phyloP scores from a whole-genome alignment of 1,140 invertebrate genomes.

The Diabrotica virgifera region DNA sequence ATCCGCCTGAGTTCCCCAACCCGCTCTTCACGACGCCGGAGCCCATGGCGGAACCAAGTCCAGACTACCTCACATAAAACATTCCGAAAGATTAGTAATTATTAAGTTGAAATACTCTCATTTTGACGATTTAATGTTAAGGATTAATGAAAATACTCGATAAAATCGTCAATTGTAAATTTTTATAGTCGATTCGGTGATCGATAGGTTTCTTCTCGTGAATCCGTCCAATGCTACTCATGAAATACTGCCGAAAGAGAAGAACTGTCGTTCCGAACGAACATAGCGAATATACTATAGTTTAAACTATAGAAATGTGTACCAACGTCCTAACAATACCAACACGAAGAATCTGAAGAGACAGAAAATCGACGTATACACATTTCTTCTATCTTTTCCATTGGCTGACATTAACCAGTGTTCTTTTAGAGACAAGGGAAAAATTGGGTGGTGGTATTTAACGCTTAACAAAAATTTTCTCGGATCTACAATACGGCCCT shows the following conservation, averaged over 20 bases:
- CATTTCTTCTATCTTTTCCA: slow-evolving; percentile 47
- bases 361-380: slow-evolving; percentile 10
- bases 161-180: slow-evolving; percentile 29
- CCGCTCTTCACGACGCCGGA: slow-evolving; percentile 85
- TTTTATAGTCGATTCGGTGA: slow-evolving; percentile 20
- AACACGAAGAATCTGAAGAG: no score
- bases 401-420: slow-evolving; percentile 36
- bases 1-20: slow-evolving; percentile 93
- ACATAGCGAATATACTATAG: slow-evolving; percentile 12
- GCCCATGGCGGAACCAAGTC: slow-evolving; percentile 72
- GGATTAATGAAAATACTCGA: slow-evolving; percentile 30
- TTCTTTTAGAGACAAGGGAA: slow-evolving; percentile 40
- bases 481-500: slow-evolving; percentile 30
- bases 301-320: slow-evolving; percentile 29
- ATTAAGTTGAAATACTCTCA: slow-evolving; percentile 31
- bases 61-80: slow-evolving; percentile 68
- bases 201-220: slow-evolving; percentile 24
- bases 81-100: slow-evolving; percentile 25
- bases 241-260: slow-evolving; percentile 35
- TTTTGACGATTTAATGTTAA: slow-evolving; percentile 18
- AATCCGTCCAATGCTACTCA: slow-evolving; percentile 43
- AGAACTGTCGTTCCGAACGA: slow-evolving; percentile 9
- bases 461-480: slow-evolving; percentile 30
- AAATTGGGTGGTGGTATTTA: slow-evolving; percentile 45
- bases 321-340: slow-evolving; percentile 5